These are phyloP conservation scores for Phaethon lepturus DNA, from an alignment of 2,113 vertebrate species.

Conservation along the genomic window DNA sequence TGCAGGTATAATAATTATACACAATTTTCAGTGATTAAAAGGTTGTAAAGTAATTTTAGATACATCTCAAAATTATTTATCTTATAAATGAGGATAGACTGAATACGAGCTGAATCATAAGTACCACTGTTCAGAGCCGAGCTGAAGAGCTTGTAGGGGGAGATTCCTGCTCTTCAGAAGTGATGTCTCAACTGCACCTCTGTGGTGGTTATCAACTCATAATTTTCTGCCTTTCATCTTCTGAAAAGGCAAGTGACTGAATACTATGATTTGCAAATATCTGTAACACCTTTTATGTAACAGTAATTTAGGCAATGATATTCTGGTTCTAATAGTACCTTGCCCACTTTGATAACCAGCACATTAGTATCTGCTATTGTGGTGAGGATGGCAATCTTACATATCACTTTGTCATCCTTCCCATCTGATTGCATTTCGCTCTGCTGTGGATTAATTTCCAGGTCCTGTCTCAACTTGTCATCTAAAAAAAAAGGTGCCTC, in stretches of 20 bases:
- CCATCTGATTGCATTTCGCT: neutral
- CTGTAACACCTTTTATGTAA: neutral
- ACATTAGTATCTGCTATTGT: neutral
- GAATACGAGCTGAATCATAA: constrained; percentile 59
- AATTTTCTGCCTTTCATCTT: constrained; percentile 18
- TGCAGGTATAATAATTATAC: constrained; percentile 81
- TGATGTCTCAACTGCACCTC: neutral
- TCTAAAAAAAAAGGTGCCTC: neutral
- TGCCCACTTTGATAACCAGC: neutral
- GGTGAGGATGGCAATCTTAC: neutral
- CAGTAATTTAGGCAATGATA: neutral
- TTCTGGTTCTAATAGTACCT: neutral
- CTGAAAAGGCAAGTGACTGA: neutral
- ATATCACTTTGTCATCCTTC: neutral
- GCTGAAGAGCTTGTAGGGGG: neutral
- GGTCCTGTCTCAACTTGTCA: neutral
- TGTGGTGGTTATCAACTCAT: neutral
- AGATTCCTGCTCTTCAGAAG: neutral
- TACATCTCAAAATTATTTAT: constrained; percentile 81
- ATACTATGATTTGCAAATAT: neutral
- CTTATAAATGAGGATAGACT: constrained; percentile 74
- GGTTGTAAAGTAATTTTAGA: constrained; percentile 81
- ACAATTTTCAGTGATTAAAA: constrained; percentile 82
- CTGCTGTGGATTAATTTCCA: neutral
- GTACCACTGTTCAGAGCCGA: constrained; percentile 9